Evolutionary conservation across 1,140 invertebrate species (phyloP), one percentile per base, ranked within the genome.

Genomic region (Sesamia nonagrioides): DNA sequence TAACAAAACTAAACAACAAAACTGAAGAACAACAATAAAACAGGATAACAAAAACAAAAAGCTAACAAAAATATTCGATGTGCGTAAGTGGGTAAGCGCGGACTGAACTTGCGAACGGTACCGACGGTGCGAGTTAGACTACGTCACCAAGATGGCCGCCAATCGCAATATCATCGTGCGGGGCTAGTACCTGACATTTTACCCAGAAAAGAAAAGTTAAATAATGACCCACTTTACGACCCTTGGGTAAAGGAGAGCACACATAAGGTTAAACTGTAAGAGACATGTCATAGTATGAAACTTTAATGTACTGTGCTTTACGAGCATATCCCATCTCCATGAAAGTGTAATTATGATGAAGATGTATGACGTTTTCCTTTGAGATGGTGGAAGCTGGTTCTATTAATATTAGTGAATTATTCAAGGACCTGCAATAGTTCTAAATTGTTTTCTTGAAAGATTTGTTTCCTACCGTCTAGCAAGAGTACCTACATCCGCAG

Each of bases 131-230:
- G n/a, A n/a, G n/a, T n/a, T n/a, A n/a, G n/a, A n/a, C n/a, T n/a
- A n/a, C n/a, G n/a, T n/a, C n/a, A n/a, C n/a, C n/a, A n/a, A n/a
- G n/a, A n/a, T n/a, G n/a, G n/a, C n/a, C n/a, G n/a, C n/a, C n/a
- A n/a, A n/a, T n/a, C n/a, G n/a, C n/a, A n/a, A n/a, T n/a, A n/a
- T n/a, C n/a, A n/a, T n/a, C n/a, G n/a, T n/a, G n/a, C n/a, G n/a
- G n/a, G n/a, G n/a, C n/a, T n/a, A n/a, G n/a, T 73, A 73, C 18
- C n/a, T 73, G 50, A 58, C 71, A 58, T 73, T 73, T 73, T 42
- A 27, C 35, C 5, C 33, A 58, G 17, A 56, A 56, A 15, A 58
- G 17, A 56, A 56, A 15, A 42, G 13, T 45, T 33, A 56, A 54
- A 50, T 35, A 52, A 33, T 71, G 15, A 33, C 66, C 63, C 66